A percentile compares a stretch with the other conserved stretches of the same genome.
phyloP scores from a whole-genome alignment of 1,140 invertebrate genomes.

The Caenorhabditis tropicalis region DNA sequence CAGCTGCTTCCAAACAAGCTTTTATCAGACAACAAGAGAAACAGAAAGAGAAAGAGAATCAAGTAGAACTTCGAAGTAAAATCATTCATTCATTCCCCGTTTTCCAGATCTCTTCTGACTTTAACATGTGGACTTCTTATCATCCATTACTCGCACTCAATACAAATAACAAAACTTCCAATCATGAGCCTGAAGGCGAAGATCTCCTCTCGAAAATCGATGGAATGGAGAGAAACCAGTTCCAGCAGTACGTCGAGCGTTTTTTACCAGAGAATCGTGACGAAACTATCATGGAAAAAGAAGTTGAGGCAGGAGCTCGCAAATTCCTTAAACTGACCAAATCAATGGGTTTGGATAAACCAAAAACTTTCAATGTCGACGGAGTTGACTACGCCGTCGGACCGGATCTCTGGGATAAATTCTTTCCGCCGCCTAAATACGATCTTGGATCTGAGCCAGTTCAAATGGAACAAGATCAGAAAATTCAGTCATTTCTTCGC shows the following conservation, averaged over 20 bases:
- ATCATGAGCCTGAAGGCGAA: background rate
- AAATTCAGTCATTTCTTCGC: background rate
- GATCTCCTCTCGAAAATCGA: constrained; percentile 14
- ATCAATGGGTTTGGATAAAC: background rate
- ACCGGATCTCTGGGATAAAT: background rate
- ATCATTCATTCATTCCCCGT: too few species aligned
- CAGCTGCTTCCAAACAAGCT: too few species aligned
- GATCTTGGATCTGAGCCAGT: background rate
- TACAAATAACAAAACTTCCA: background rate
- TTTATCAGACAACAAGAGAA: too few species aligned
- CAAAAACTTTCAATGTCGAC: background rate
- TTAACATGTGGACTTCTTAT: background rate
- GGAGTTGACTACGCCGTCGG: background rate
- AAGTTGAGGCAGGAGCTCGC: background rate
- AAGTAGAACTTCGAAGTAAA: background rate
- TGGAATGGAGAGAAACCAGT: too few species aligned
- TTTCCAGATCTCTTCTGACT: too few species aligned
- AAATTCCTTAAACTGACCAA: background rate
- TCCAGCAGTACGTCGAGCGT: background rate
- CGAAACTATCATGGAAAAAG: too few species aligned
- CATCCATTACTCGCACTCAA: background rate
- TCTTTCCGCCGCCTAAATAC: background rate
- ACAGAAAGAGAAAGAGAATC: background rate
- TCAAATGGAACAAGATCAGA: background rate
- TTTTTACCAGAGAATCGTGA: too few species aligned